These are phyloP conservation scores for Leptonema lineaticorne DNA, from an alignment of 1,140 invertebrate species.

Conservation along the genomic window DNA sequence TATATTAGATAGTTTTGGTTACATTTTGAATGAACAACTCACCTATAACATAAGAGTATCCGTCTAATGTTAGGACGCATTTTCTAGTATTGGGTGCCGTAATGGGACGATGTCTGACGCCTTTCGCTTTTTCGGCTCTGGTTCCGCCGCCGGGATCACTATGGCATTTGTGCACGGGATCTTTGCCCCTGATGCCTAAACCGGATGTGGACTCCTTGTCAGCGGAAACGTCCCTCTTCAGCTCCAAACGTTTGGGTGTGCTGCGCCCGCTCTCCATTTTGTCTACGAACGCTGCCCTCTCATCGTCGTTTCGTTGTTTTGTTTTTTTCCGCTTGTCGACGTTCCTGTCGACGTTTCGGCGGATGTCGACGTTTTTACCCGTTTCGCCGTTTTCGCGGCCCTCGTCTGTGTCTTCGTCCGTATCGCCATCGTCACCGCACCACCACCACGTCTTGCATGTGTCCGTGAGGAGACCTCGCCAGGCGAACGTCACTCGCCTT, in stretches of 20 bases:
- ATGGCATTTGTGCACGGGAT: slow-evolving; percentile 65
- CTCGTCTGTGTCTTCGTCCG: not conserved
- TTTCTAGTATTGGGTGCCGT: slow-evolving; percentile 61
- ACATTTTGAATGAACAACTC: slow-evolving; percentile 46
- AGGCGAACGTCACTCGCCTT: not conserved
- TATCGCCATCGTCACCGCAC: not conserved
- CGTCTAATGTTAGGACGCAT: slow-evolving; percentile 75
- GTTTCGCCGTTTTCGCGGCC: not conserved
- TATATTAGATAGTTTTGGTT: too few species aligned
- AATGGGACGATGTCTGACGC: slow-evolving; percentile 47
- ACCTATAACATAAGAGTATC: slow-evolving; percentile 82
- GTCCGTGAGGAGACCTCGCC: not conserved
- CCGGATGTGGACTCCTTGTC: slow-evolving; percentile 42
- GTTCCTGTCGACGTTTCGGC: too few species aligned
- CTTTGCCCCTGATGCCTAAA: slow-evolving; percentile 51
- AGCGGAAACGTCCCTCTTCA: slow-evolving; percentile 53
- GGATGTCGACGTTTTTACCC: too few species aligned
- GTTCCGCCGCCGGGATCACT: slow-evolving; percentile 58
- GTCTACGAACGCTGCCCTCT: not conserved
- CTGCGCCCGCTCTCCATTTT: slow-evolving; percentile 37
- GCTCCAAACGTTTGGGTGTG: slow-evolving; percentile 49
- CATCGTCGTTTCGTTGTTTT: not conserved
- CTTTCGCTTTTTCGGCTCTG: slow-evolving; percentile 23
- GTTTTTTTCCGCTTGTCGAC: not conserved
- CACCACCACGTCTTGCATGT: not conserved